Base-by-base conservation (phyloP, 2,113 vertebrate species). In the Thymallus thymallus region DNA sequence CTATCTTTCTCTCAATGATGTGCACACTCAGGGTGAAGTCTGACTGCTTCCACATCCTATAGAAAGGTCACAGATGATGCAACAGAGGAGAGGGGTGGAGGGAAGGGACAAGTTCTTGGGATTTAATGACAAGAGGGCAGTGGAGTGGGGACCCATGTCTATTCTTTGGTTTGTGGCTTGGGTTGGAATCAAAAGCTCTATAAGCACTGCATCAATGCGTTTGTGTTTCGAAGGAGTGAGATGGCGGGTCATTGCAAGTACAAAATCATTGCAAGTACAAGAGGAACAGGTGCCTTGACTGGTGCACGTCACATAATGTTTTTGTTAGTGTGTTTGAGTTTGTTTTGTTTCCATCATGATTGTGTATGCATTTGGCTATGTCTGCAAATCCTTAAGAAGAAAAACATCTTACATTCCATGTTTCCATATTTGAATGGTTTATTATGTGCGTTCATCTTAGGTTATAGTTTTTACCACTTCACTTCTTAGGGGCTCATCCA, bases 41-140 rank as follows among this genome's bases (percentile, higher is more conserved):
- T 86, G 86, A 85, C 82, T 79, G 79, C 81, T 72, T 73, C 84
- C 82, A 82, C 76, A 68, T 79, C 78, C 74, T 76, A 86, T 20
- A 70, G 85, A 90, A 91, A 91, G 89, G 90, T 91, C 90, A 91
- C 71, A 9, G 64, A 76, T 70, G 78, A 87, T 85, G 87, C 86
- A 86, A 82, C 73, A 68, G 76, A 86, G 78, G 81, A 85, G 81
- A 84, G 73, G 18, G 24, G 24, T 55, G 13, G 80, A 77, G 84
- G 75, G 60, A 46, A 67, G 55, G 85, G 74, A 71, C 29, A 73
- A 22, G 29, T 48, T 63, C 72, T 51, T 45, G 74, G 68, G 68
- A 18, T 51, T 68, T 87, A 86, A 86, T 83, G 82, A 79, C 74
- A 79, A 73, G 65, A 72, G 68, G 56, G n/a, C n/a, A 60, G 18